Evolutionary conservation across 2,888 invertebrate species (phyloP).

Genomic region (Heliconius erato): DNA sequence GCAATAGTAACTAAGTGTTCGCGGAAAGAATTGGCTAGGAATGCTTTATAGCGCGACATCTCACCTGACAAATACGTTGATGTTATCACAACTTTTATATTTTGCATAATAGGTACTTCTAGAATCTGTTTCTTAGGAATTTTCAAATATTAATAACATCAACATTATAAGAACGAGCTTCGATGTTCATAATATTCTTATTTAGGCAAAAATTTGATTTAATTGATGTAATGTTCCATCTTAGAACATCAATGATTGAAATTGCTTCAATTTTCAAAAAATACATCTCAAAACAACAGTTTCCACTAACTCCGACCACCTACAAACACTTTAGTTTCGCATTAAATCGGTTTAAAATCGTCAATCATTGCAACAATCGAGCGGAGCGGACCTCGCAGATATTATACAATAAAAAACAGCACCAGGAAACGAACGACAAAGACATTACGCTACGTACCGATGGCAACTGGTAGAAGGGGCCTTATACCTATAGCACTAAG

Average conservation of each 20-base stretch:
- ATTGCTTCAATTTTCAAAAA: not conserved
- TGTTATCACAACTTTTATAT: conserved; percentile 21
- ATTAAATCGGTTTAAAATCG: conserved; percentile 44
- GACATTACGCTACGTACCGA: conserved; percentile 57
- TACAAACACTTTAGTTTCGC: conserved; percentile 40
- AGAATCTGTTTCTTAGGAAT: not conserved
- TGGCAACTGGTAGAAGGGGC: conserved; percentile 23
- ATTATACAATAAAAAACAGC: conserved; percentile 53
- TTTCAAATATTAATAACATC: not conserved
- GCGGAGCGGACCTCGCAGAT: conserved; percentile 32
- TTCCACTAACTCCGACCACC: conserved; percentile 12
- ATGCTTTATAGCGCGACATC: conserved; percentile 29
- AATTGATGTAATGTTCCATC: not conserved
- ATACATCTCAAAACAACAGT: not conserved
- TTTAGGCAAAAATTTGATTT: not conserved
- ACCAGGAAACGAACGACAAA: conserved; percentile 66
- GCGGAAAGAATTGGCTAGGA: conserved; percentile 26
- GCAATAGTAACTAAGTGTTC: conserved; percentile 22
- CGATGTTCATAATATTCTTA: not conserved
- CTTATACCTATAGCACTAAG: conserved; percentile 29
- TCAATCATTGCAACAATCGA: conserved; percentile 43
- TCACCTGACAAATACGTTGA: too few relatives aligned
- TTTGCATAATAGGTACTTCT: not conserved
- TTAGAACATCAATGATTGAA: not conserved
- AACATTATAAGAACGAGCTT: not conserved